phyloP scores from a whole-genome alignment of 2,797 vertebrate species.

The Phaenicophaeus curvirostris region DNA sequence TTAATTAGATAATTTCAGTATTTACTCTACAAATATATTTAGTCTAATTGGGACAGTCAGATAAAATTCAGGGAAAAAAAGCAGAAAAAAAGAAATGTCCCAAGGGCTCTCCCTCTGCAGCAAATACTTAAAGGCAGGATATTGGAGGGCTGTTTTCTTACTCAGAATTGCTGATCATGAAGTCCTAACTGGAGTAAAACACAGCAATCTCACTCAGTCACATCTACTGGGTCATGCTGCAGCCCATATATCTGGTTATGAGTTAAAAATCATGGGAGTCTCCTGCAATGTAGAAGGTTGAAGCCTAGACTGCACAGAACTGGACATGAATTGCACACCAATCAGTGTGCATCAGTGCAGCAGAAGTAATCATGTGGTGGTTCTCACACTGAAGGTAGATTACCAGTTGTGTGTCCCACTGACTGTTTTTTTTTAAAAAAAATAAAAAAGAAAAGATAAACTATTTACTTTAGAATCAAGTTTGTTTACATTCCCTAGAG shows the following conservation, averaged over 20 bases:
- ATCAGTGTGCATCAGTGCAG: not conserved
- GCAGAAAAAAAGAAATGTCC: not conserved
- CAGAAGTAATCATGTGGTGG: not conserved
- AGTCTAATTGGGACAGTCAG: not conserved
- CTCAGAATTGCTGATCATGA: not conserved
- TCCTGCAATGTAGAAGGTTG: not conserved
- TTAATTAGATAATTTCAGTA: not conserved
- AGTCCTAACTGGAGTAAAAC: not conserved
- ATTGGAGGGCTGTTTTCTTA: not conserved
- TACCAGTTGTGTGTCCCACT: not conserved
- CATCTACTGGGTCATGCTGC: accelerated
- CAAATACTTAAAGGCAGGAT: not conserved
- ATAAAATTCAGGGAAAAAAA: not conserved
- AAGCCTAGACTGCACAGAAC: not conserved
- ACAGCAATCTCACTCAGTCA: not conserved
- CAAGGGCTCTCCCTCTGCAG: not conserved
- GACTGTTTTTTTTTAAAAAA: not conserved
- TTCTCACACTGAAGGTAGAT: not conserved
- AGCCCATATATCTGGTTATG: not conserved
- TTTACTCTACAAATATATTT: constrained; percentile 4
- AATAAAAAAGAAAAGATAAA: not conserved
- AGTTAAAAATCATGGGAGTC: not conserved
- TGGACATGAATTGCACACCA: not conserved
- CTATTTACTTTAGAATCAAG: not conserved
- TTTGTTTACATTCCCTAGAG: not conserved